These are phyloP conservation scores for Drosophila mayri DNA, from an alignment of 1,140 invertebrate species.

Conservation along the genomic window DNA sequence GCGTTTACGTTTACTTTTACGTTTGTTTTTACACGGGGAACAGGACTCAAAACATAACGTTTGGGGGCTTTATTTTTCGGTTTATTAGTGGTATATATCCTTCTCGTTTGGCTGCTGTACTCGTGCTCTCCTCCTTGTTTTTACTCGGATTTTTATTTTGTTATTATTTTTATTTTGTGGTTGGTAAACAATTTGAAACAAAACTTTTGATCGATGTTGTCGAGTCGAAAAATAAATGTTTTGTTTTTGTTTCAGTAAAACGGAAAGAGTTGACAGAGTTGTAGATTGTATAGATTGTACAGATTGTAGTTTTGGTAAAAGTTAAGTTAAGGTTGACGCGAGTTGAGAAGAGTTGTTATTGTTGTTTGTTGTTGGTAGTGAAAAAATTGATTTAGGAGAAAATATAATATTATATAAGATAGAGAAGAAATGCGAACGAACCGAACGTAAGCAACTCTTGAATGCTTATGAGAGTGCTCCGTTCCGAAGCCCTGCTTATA, in stretches of 20 bases:
- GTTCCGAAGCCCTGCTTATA: slow-evolving; percentile 75
- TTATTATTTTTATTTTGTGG: not conserved
- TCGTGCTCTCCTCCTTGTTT: slow-evolving; percentile 8
- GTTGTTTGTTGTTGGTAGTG: slow-evolving; percentile 80
- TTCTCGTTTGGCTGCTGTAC: slow-evolving; percentile 12
- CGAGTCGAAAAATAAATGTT: slow-evolving; percentile 57
- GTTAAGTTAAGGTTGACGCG: slow-evolving; percentile 77
- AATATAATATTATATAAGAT: slow-evolving; percentile 85
- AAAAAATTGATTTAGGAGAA: slow-evolving; percentile 84
- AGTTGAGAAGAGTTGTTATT: slow-evolving; percentile 75
- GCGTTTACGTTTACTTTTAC: slow-evolving; percentile 73
- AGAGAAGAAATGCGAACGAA: slow-evolving; percentile 85
- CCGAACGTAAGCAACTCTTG: slow-evolving; percentile 85
- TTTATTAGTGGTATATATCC: slow-evolving; percentile 25
- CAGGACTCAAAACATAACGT: slow-evolving; percentile 71
- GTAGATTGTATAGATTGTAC: slow-evolving; percentile 39
- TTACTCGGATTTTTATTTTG: slow-evolving; percentile 6
- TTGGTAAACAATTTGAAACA: slow-evolving; percentile 58
- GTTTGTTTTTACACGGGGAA: slow-evolving; percentile 68
- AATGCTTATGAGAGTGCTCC: slow-evolving; percentile 82
- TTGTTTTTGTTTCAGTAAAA: slow-evolving; percentile 57
- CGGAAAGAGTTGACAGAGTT: slow-evolving; percentile 58
- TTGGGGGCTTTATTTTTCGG: slow-evolving; percentile 31
- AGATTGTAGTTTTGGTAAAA: slow-evolving; percentile 59
- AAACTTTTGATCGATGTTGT: slow-evolving; percentile 46